These are phyloP conservation scores for Anolis apletophallus DNA, from an alignment of 2,797 vertebrate species.

Conservation along the genomic window DNA sequence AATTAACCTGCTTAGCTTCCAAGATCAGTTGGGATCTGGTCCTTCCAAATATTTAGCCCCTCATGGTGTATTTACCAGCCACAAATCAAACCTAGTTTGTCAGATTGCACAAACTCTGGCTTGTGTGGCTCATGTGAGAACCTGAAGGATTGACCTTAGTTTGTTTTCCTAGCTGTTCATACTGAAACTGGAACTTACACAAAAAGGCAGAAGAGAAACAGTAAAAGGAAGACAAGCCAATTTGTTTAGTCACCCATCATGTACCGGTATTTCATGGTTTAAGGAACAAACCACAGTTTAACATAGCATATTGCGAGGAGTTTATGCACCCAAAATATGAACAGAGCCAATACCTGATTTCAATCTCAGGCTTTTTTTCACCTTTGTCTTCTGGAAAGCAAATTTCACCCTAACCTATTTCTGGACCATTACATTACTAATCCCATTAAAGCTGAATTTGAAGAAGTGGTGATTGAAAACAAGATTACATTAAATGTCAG, in stretches of 20 bases:
- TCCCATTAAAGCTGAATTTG: background rate
- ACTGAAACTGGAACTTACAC: too few relatives aligned
- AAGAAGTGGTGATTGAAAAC: conserved; percentile 1
- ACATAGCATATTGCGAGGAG: background rate
- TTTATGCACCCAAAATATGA: background rate
- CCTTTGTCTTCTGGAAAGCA: background rate
- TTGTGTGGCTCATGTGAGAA: background rate
- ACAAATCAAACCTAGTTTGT: background rate
- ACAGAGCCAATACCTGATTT: background rate
- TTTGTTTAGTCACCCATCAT: background rate
- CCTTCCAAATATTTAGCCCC: too few relatives aligned
- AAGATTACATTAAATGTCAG: conserved; percentile 29
- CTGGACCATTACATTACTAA: background rate
- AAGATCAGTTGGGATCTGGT: too few relatives aligned
- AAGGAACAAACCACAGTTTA: background rate
- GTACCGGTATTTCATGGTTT: background rate
- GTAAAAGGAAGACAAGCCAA: background rate
- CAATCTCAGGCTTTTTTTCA: background rate
- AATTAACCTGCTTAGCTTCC: too few relatives aligned
- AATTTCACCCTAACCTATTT: background rate
- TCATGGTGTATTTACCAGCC: background rate
- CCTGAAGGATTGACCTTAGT: background rate
- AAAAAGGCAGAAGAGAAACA: background rate
- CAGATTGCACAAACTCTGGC: background rate
- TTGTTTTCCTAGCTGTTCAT: too few relatives aligned